These are phyloP conservation scores for Rhagonycha fulva DNA, from an alignment of 2,888 invertebrate genomes.

Conservation along the genomic window DNA sequence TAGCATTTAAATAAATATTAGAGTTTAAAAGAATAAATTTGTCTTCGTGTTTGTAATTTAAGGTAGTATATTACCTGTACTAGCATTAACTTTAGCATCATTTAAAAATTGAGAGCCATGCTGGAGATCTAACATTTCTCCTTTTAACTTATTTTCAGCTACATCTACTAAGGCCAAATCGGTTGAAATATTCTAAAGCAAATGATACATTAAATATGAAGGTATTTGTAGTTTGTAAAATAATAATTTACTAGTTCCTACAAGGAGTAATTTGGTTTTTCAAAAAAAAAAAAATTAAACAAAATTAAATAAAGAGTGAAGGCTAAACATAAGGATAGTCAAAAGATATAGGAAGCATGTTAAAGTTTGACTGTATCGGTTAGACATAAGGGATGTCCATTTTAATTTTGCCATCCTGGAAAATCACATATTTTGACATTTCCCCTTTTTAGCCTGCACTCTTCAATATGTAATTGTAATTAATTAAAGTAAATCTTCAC, in stretches of 20 bases:
- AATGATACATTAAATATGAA: neutral
- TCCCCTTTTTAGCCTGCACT: too few relatives aligned
- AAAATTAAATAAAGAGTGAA: too few relatives aligned
- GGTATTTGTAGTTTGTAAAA: neutral
- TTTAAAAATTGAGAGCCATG: constrained; percentile 84
- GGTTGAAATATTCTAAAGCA: constrained; percentile 68
- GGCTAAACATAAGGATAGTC: too few relatives aligned
- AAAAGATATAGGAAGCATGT: too few relatives aligned
- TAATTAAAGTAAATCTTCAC: constrained; percentile 53
- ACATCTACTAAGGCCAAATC: constrained; percentile 83
- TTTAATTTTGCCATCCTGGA: too few relatives aligned
- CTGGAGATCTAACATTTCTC: constrained; percentile 89
- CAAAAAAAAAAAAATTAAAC: too few relatives aligned
- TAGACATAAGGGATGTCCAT: too few relatives aligned
- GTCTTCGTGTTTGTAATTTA: neutral
- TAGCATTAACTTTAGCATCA: constrained; percentile 77
- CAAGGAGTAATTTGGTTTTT: too few relatives aligned
- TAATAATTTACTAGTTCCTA: too few relatives aligned
- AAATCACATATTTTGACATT: too few relatives aligned
- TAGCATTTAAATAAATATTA: neutral
- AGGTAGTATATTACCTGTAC: constrained; percentile 58
- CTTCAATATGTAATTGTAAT: neutral
- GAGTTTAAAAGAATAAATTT: neutral
- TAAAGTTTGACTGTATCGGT: too few relatives aligned
- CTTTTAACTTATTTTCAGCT: constrained; percentile 80